These are phyloP conservation scores for Lampropteryx suffumata DNA, from an alignment of 2,888 invertebrate genomes.

Conservation along the genomic window DNA sequence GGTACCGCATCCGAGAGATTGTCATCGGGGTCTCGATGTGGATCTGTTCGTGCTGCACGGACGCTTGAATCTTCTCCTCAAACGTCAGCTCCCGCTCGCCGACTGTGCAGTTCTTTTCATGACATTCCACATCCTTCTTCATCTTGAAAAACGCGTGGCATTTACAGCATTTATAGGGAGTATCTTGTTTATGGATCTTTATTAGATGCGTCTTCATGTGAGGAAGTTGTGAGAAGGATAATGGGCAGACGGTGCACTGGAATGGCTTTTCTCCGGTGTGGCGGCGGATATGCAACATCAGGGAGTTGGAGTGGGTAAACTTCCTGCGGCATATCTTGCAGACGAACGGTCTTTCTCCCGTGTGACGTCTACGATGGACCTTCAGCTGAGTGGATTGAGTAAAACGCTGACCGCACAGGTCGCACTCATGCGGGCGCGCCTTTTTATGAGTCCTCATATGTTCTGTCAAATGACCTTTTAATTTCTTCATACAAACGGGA, in stretches of 20 bases:
- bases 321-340: constrained; percentile 91
- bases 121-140: constrained; percentile 87
- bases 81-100: constrained; percentile 50
- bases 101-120: constrained; percentile 78
- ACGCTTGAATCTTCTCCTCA: constrained; percentile 51
- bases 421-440: constrained; percentile 89
- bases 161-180: constrained; percentile 89
- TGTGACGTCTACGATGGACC: constrained; percentile 92
- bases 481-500: constrained; percentile 89
- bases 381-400: constrained; percentile 93
- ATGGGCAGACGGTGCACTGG: constrained; percentile 86
- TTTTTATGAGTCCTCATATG: constrained; percentile 92
- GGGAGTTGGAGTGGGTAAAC: constrained; percentile 92
- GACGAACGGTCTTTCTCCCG: constrained; percentile 91
- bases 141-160: constrained; percentile 90
- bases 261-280: constrained; percentile 95
- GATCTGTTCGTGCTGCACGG: constrained; percentile 60
- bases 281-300: constrained; percentile 91
- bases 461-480: constrained; percentile 91
- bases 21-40: constrained; percentile 82
- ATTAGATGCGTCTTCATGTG: constrained; percentile 95
- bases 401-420: constrained; percentile 90
- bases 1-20: constrained; percentile 89
- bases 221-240: constrained; percentile 91
- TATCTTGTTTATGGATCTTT: constrained; percentile 90